phyloP scores from a whole-genome alignment of 2,888 invertebrate genomes.

The Limnephilus marmoratus region DNA sequence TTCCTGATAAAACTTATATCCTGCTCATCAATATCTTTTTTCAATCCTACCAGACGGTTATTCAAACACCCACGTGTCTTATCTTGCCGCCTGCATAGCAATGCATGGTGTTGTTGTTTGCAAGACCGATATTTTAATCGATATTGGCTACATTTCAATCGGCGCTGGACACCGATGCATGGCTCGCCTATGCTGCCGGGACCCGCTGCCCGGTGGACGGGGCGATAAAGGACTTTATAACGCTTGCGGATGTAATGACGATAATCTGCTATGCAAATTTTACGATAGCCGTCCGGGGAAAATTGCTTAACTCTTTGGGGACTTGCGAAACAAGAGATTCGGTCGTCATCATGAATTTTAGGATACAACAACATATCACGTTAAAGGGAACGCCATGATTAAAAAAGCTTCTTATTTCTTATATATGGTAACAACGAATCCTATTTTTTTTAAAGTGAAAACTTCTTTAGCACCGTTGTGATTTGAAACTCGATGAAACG shows the following conservation, averaged over 20 bases:
- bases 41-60: neutral
- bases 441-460: too few species aligned
- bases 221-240: constrained; percentile 28
- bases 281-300: constrained; percentile 21
- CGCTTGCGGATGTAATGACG: constrained; percentile 41
- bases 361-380: neutral
- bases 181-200: neutral
- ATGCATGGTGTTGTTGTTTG: neutral
- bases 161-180: neutral
- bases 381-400: neutral
- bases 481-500: too few species aligned
- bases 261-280: constrained; percentile 43
- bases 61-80: neutral
- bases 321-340: neutral
- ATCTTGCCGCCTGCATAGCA: neutral
- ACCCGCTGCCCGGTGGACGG: neutral
- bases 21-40: neutral
- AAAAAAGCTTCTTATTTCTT: too few species aligned
- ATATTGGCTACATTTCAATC: constrained; percentile 21
- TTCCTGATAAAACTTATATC: neutral
- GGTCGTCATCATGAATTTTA: neutral
- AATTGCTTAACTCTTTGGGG: constrained; percentile 5
- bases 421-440: too few species aligned
- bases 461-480: too few species aligned
- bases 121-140: constrained; percentile 15